These are phyloP conservation scores for Potamilus streckersoni DNA, from an alignment of 1,140 invertebrate species.

Conservation along the genomic window DNA sequence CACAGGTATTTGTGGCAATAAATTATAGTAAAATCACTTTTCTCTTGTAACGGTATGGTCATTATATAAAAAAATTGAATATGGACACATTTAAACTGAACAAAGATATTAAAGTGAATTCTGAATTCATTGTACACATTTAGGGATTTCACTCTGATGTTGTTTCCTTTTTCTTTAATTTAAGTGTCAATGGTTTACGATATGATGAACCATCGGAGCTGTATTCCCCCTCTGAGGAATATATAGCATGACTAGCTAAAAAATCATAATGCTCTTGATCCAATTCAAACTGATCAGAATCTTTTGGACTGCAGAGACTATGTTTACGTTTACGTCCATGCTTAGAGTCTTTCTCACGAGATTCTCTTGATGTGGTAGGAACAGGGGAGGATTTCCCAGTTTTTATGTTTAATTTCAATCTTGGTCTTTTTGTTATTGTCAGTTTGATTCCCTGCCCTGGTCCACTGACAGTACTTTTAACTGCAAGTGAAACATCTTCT, in stretches of 20 bases:
- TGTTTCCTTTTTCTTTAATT: slow-evolving; percentile 23
- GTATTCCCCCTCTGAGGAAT: slow-evolving; percentile 50
- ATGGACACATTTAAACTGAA: too few species aligned
- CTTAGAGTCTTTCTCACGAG: slow-evolving; percentile 28
- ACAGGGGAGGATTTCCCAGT: slow-evolving; percentile 28
- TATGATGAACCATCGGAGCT: slow-evolving; percentile 45
- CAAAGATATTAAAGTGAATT: too few species aligned
- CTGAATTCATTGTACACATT: too few species aligned
- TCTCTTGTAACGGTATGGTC: too few species aligned
- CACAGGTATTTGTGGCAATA: too few species aligned
- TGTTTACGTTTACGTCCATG: slow-evolving; percentile 46
- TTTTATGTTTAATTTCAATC: slow-evolving; percentile 16
- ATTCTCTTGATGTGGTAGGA: slow-evolving; percentile 22
- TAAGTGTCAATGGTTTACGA: slow-evolving; percentile 35
- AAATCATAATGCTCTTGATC: slow-evolving; percentile 46
- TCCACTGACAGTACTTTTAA: slow-evolving; percentile 60
- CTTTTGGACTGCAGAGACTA: slow-evolving; percentile 28
- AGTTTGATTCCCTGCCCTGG: slow-evolving; percentile 65
- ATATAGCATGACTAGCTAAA: slow-evolving; percentile 28
- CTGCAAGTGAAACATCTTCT: slow-evolving; percentile 42
- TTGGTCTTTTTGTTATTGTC: slow-evolving; percentile 60
- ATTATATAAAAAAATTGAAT: too few species aligned
- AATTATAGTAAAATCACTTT: too few species aligned
- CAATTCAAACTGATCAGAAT: slow-evolving; percentile 41
- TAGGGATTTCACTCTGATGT: slow-evolving; percentile 6